Evolutionary conservation across 2,888 invertebrate species (phyloP), one percentile per base, ranked within the genome.

Genomic region (Napeogenes sylphis): DNA sequence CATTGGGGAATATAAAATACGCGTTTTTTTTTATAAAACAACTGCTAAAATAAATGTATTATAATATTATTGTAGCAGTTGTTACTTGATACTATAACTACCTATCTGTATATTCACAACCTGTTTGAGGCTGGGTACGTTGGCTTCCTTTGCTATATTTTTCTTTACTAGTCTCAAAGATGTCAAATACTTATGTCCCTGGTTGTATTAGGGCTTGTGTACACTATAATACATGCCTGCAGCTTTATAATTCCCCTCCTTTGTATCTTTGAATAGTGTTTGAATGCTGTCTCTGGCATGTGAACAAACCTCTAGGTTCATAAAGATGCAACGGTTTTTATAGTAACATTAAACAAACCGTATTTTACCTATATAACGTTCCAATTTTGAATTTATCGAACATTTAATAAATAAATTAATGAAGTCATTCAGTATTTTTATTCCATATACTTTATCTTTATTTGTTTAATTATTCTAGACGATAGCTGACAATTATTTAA

Each of bases 161-260:
- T 47, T 6, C 21, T 47, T 47, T n/a, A 8, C 47, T 10, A 42
- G 42, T 42, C 42, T 1, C 42, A 42, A 51, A 4, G 51, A 51
- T 51, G 51, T 51, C 47, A 6, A 14, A 47, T 35, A 21, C 21
- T 21, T 21, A 47, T 47, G 21, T 14, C n/a, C 47, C n/a, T 47
- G n/a, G 4, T 14, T 4, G 6, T 38, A 8, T 38, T 12, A 4
- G 5, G 51, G 30, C 30, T 21, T 30, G 51, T 51, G 30, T 51
- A 30, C 4, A 8, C 30, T 47, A 30, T 51, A 3, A 21, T 51
- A 30, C 2, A 8, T 30, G 63, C 63, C 63, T 61, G 65, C 63
- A 65, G 65, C 59, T 63, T 67, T 65, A 53, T 59, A 63, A 61
- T 56, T 61, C 61, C 61, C 58, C 63, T 63, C 58, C 47, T 61